Percentiles rank a stretch among this genome's conserved stretches.
Conservation (phyloP, 2,113 vertebrate genomes). For the Myxocyprinus asiaticus region DNA sequence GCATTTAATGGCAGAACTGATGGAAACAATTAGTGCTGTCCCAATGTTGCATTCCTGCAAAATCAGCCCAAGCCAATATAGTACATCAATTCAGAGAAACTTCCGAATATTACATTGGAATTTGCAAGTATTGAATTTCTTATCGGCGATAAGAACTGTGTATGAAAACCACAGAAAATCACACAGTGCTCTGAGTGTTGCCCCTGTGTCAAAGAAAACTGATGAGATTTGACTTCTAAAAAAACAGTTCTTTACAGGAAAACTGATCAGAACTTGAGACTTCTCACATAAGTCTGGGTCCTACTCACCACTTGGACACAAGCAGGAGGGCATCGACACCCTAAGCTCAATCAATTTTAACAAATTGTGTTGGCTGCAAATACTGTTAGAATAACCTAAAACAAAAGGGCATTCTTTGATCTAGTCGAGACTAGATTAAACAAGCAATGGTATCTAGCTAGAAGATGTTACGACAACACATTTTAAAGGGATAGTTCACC, state of each 20-base stretch:
- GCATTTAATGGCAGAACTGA: too few relatives aligned
- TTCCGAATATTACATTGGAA: background rate
- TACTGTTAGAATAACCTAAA: constrained; percentile 79
- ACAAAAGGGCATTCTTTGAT: constrained; percentile 61
- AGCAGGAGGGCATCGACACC: constrained; percentile 72
- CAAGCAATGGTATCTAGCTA: background rate
- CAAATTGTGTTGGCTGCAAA: constrained; percentile 81
- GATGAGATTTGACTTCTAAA: background rate
- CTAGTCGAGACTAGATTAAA: too few relatives aligned
- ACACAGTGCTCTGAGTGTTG: background rate
- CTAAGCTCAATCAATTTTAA: constrained; percentile 80
- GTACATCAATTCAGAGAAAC: background rate
- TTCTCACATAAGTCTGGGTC: constrained; percentile 3
- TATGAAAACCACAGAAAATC: constrained; percentile 3
- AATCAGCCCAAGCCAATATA: too few relatives aligned
- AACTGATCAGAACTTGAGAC: background rate
- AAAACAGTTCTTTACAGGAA: background rate
- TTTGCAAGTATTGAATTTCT: background rate
- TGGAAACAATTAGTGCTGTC: too few relatives aligned
- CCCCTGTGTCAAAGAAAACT: background rate
- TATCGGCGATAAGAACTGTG: too few relatives aligned
- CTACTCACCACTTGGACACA: constrained; percentile 69
- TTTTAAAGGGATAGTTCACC: too few relatives aligned
- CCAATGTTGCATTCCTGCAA: too few relatives aligned
- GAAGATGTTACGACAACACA: too few relatives aligned